Conservation (phyloP, 2,888 invertebrate species). For the Acanthoscelides obtectus region DNA sequence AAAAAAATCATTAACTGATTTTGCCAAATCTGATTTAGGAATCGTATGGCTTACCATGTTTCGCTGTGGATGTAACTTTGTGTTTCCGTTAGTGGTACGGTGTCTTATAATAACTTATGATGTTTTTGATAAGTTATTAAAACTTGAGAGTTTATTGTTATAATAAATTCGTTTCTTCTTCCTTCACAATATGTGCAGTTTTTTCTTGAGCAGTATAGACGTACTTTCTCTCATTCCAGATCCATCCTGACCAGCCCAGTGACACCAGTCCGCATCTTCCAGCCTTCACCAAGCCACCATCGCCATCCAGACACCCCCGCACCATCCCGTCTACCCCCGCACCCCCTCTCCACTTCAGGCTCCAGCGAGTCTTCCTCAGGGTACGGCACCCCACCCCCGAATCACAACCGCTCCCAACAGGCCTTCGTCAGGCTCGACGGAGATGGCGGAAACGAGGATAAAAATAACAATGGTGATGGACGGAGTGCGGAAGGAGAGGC, state of each 20-base stretch:
- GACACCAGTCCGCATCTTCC: neutral
- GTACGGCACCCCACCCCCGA: conserved; percentile 44
- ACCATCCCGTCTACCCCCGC: conserved; percentile 9
- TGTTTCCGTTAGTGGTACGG: no score
- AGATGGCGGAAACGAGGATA: conserved; percentile 13
- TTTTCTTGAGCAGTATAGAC: no score
- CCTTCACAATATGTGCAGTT: no score
- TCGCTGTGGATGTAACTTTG: no score
- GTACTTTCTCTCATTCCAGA: conserved; percentile 13
- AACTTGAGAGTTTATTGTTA: no score
- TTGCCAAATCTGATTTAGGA: no score
- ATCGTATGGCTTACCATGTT: no score
- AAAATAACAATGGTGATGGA: conserved; percentile 18
- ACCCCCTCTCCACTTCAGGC: conserved; percentile 37
- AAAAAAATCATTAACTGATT: no score
- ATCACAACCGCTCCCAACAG: conserved; percentile 11
- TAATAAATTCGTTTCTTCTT: no score
- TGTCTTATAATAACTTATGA: no score
- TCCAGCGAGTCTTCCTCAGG: conserved; percentile 43
- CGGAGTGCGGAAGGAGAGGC: conserved; percentile 3
- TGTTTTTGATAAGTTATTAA: no score
- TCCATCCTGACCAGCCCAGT: conserved; percentile 16
- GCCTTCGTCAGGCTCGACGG: conserved; percentile 30
- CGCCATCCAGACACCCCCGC: conserved; percentile 1
- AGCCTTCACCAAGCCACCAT: conserved; percentile 17